These are phyloP conservation scores for Drosophila dunni DNA, from an alignment of 1,140 invertebrate genomes.

Conservation along the genomic window DNA sequence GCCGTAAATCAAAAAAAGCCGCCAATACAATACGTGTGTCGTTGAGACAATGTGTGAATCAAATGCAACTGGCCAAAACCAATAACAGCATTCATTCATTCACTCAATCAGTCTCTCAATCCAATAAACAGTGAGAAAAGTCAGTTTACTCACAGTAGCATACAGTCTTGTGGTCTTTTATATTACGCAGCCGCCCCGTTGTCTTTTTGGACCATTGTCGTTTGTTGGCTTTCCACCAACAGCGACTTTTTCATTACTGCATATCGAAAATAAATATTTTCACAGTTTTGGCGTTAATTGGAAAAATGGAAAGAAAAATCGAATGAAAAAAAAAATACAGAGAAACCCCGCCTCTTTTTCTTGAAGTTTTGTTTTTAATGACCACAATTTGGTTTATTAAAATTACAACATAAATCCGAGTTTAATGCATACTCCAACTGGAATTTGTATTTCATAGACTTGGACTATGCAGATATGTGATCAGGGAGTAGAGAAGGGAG, in stretches of 20 bases:
- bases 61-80: slow-evolving; percentile 41
- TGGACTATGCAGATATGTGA: slow-evolving; percentile 5
- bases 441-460: too few species aligned
- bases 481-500: slow-evolving; percentile 4
- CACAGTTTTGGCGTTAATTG: slow-evolving; percentile 52
- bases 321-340: slow-evolving; percentile 1
- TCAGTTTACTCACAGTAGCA: slow-evolving; percentile 16
- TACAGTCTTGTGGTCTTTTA: not conserved
- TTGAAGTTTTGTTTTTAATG: slow-evolving; percentile 20
- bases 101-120: slow-evolving; percentile 45
- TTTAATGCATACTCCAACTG: slow-evolving; percentile 2
- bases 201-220: slow-evolving; percentile 7
- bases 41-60: slow-evolving; percentile 30
- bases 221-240: slow-evolving; percentile 21
- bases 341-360: slow-evolving; percentile 13
- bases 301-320: slow-evolving; percentile 24
- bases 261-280: slow-evolving; percentile 51
- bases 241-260: slow-evolving; percentile 29
- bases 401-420: slow-evolving; percentile 24
- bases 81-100: slow-evolving; percentile 50
- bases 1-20: slow-evolving; percentile 58
- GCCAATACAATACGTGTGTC: slow-evolving; percentile 17
- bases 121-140: slow-evolving; percentile 20
- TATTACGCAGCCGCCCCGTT: slow-evolving; percentile 27
- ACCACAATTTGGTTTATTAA: slow-evolving; percentile 28